These are phyloP conservation scores for Sebastes vulpes DNA, from an alignment of 2,797 vertebrate species.

Conservation along the genomic window DNA sequence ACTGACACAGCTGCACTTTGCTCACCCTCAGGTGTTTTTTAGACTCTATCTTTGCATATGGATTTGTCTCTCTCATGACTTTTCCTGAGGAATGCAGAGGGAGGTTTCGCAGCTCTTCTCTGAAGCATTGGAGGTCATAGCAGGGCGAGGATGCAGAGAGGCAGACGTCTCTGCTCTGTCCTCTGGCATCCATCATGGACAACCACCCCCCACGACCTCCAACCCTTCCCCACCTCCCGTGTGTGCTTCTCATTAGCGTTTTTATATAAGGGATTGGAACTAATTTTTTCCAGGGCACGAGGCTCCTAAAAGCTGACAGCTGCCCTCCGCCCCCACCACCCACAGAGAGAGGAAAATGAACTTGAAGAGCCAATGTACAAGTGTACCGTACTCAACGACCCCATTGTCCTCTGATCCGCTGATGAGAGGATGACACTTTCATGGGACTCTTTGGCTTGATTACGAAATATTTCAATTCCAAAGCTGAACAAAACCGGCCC, in stretches of 20 bases:
- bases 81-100: constrained; percentile 46
- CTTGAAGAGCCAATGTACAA: constrained; percentile 32
- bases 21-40: constrained; percentile 21
- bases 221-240: constrained; percentile 13
- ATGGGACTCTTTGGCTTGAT: background rate
- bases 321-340: constrained; percentile 56
- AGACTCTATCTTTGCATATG: background rate
- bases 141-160: constrained; percentile 35
- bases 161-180: constrained; percentile 46
- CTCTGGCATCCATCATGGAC: constrained; percentile 56
- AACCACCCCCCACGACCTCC: constrained; percentile 3
- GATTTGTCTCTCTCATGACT: constrained; percentile 8
- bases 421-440: background rate
- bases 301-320: constrained; percentile 65
- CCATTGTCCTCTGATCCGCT: constrained; percentile 27
- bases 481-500: background rate
- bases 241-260: constrained; percentile 72
- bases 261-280: constrained; percentile 59
- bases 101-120: constrained; percentile 29
- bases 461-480: background rate
- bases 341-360: constrained; percentile 39
- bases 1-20: constrained; percentile 43
- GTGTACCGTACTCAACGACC: constrained; percentile 43
- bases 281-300: constrained; percentile 65
- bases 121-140: constrained; percentile 58